Evolutionary conservation across 2,797 vertebrate genomes (phyloP), one percentile per base, ranked within the genome.

Genomic region (Jordanella pulchra): DNA sequence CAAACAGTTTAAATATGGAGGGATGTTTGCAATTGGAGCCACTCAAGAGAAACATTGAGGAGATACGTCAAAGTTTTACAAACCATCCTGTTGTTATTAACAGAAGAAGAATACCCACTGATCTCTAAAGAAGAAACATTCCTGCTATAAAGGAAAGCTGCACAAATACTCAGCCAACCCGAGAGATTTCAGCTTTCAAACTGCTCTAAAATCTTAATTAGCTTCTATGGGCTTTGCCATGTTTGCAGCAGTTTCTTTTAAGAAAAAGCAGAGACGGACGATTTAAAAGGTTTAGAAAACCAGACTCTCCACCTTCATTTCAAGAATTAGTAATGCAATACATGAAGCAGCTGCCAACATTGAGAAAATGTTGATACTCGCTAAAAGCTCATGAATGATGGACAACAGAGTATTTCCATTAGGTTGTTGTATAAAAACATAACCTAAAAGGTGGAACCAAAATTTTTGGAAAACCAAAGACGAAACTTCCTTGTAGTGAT

Each of bases 1-100:
- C 81, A 85, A 87, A 82, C 78, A 72, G 54, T 80, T 83, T 17
- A 71, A 75, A 71, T 9, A 9, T 25, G 23, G 76, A 44, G 60
- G 56, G 73, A 10, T 65, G 75, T 72, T 42, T 42, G 39, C 72
- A 51, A 73, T 72, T 69, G 80, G 60, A 61, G 76, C 78, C n/a
- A 74, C 68, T 73, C 42, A 67, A 69, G 60, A 66, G 64, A 72
- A 81, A 87, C 84, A 35, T 12, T n/a, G 39, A n/a, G n/a, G 42
- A 12, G 58, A 21, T 4, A 25, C 18, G 47, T 25, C 27, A 65
- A 51, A 13, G 35, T 45, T 44, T 44, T 27, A 4, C 50, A 27
- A 32, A 13, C 60, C 50, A 23, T 30, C 2, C 17, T 23, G 27
- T 39, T 63, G 30, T 13, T 58, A n/a, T 30, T 58, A 45, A 7